A percentile compares a stretch with the other conserved stretches of the same genome.
phyloP scores from a whole-genome alignment of 2,113 vertebrate species.

The Cariama cristata region DNA sequence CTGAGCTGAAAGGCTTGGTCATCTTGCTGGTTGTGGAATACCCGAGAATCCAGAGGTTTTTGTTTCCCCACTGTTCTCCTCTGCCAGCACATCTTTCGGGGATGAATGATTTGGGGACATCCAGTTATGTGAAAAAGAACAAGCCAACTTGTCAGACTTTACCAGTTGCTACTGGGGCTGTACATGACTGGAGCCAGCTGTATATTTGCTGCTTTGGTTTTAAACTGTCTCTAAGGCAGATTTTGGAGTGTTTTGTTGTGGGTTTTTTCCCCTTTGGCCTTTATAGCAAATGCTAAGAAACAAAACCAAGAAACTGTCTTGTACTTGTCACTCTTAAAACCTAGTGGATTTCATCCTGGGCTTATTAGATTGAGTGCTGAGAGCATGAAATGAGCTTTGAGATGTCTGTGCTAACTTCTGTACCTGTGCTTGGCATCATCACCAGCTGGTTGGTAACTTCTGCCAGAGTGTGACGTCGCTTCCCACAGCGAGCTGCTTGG shows the following conservation, averaged over 20 bases:
- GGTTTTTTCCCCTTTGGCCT: rapidly evolving
- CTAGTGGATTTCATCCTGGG: not conserved
- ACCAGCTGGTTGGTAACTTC: constrained; percentile 92
- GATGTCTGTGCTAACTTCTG: not conserved
- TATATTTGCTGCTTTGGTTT: not conserved
- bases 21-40: not conserved
- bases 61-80: not conserved
- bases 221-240: not conserved
- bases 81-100: not conserved
- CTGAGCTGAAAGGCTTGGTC: not conserved
- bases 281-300: not conserved
- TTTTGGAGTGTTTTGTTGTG: not conserved
- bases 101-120: not conserved
- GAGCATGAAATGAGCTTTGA: not conserved
- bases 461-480: constrained; percentile 93
- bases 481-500: constrained; percentile 88
- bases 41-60: not conserved
- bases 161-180: not conserved
- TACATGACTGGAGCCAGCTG: not conserved
- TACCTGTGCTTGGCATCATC: constrained; percentile 84
- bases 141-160: not conserved
- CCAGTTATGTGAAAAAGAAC: not conserved
- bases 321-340: not conserved
- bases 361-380: not conserved
- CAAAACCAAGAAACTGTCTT: not conserved